phyloP scores from a whole-genome alignment of 2,113 vertebrate species.

The Sisor rabdophorus region DNA sequence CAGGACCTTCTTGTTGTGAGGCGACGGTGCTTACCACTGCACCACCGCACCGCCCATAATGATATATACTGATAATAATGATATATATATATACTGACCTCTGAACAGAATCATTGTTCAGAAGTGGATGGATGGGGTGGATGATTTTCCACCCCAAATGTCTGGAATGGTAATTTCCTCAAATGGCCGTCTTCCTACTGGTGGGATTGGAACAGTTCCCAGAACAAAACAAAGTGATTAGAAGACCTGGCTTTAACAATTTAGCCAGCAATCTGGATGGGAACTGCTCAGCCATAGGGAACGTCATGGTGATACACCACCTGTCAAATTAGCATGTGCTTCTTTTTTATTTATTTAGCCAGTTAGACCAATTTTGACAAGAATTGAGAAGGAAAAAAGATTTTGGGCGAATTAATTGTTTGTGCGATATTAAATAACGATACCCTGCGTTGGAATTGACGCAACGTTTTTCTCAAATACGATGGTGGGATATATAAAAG shows the following conservation, averaged over 20 bases:
- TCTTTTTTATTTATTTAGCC: background rate
- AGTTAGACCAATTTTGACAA: background rate
- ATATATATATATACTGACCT: too few relatives aligned
- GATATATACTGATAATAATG: too few relatives aligned
- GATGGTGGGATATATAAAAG: too few relatives aligned
- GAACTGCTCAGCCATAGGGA: background rate
- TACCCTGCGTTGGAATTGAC: too few relatives aligned
- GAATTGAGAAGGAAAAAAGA: background rate
- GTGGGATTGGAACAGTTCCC: constrained; percentile 15
- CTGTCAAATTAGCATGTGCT: constrained; percentile 17
- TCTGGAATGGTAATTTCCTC: constrained; percentile 4
- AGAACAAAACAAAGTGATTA: constrained; percentile 23
- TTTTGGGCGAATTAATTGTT: too few relatives aligned
- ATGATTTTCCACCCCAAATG: background rate
- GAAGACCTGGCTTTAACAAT: constrained; percentile 1
- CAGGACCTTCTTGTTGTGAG: too few relatives aligned
- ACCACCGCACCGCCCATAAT: too few relatives aligned
- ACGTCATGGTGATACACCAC: background rate
- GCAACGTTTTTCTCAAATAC: too few relatives aligned
- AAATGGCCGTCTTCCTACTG: constrained; percentile 2
- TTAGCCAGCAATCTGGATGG: background rate
- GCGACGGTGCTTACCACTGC: too few relatives aligned
- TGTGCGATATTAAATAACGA: too few relatives aligned
- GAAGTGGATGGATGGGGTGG: too few relatives aligned
- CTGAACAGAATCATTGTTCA: too few relatives aligned